Conservation (phyloP, 2,113 vertebrate genomes). For the Epinephelus moara region DNA sequence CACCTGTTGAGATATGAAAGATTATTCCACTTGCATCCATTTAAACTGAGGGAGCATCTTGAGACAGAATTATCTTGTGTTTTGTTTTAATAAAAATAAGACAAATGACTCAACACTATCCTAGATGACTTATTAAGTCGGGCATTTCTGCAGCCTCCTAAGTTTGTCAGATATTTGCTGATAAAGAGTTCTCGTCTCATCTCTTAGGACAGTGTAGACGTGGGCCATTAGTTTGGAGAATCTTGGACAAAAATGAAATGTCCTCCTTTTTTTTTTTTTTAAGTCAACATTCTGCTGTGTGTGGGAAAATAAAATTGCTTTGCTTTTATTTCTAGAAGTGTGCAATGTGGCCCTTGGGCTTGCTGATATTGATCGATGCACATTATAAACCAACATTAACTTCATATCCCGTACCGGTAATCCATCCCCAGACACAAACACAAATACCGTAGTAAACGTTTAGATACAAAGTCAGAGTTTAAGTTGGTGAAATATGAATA, state of each 20-base stretch:
- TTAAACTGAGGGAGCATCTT: not conserved
- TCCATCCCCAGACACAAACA: constrained; percentile 13
- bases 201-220: not conserved
- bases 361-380: constrained; percentile 21
- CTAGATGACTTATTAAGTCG: not conserved
- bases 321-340: constrained; percentile 7
- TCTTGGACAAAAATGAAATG: constrained; percentile 4
- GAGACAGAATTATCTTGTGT: not conserved
- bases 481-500: not conserved
- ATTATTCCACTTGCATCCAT: not conserved
- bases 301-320: not conserved
- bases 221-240: constrained; percentile 2
- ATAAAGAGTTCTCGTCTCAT: not conserved
- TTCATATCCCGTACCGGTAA: not conserved
- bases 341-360: not conserved
- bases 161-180: constrained; percentile 6
- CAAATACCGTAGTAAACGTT: constrained; percentile 11
- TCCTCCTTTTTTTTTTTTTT: not conserved
- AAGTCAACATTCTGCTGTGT: constrained; percentile 18
- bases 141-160: not conserved
- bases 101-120: not conserved
- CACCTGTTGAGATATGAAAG: not conserved
- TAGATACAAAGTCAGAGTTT: constrained; percentile 4
- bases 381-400: not conserved
- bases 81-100: not conserved